These are phyloP conservation scores for Lanistes nyassanus DNA, from an alignment of 1,140 invertebrate species.

Conservation along the genomic window DNA sequence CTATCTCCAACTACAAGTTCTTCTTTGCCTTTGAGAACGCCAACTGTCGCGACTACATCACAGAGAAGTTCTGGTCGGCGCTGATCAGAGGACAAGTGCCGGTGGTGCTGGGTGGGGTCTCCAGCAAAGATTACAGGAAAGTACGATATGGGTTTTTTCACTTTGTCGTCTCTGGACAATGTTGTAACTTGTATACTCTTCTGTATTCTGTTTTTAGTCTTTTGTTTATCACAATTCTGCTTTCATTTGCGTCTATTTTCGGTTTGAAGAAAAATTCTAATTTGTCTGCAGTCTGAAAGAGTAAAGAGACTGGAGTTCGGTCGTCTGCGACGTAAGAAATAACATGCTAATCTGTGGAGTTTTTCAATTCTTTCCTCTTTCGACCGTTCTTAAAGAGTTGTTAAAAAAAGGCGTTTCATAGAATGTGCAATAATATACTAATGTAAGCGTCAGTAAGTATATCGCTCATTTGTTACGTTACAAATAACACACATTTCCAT, in stretches of 20 bases:
- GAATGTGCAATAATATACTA: too few relatives aligned
- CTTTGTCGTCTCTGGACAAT: neutral
- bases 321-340: too few relatives aligned
- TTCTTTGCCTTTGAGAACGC: slow-evolving; percentile 70
- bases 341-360: too few relatives aligned
- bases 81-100: slow-evolving; percentile 50
- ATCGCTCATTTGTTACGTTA: too few relatives aligned
- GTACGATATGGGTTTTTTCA: neutral
- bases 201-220: neutral
- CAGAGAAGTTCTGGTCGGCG: slow-evolving; percentile 63
- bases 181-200: neutral
- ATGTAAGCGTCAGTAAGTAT: too few relatives aligned
- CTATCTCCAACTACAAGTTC: slow-evolving; percentile 84
- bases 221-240: neutral
- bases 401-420: too few relatives aligned
- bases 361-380: too few relatives aligned
- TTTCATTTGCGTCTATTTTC: neutral
- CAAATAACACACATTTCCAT: too few relatives aligned
- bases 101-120: slow-evolving; percentile 54
- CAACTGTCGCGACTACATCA: slow-evolving; percentile 64
- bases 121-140: slow-evolving; percentile 50
- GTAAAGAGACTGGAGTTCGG: too few relatives aligned
- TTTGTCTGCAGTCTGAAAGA: too few relatives aligned
- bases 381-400: too few relatives aligned
- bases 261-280: neutral